phyloP scores from a whole-genome alignment of 2,797 vertebrate species.

The Mastacembelus armatus region DNA sequence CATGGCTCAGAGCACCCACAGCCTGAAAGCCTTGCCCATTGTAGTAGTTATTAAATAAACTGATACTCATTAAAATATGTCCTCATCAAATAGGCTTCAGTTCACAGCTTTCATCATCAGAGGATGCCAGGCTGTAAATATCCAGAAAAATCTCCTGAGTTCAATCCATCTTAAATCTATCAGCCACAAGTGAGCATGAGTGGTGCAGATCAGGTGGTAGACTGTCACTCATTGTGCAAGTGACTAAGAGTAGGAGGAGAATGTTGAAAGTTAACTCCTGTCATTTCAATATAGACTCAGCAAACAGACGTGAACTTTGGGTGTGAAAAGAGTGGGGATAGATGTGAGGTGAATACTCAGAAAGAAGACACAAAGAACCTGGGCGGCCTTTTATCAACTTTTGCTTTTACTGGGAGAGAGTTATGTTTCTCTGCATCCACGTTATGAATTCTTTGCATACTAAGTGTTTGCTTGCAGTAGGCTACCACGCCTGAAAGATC shows the following conservation, averaged over 20 bases:
- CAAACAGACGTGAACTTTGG: constrained; percentile 36
- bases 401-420: not conserved
- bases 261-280: constrained; percentile 54
- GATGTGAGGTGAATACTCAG: constrained; percentile 27
- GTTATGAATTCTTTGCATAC: not conserved
- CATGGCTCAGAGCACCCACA: constrained; percentile 7
- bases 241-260: constrained; percentile 20
- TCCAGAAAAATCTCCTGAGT: constrained; percentile 38
- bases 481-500: not conserved
- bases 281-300: constrained; percentile 33
- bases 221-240: constrained; percentile 44
- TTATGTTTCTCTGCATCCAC: not conserved
- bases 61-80: not conserved
- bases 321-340: not conserved
- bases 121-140: constrained; percentile 25
- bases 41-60: constrained; percentile 9
- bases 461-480: no score
- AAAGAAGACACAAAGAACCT: constrained; percentile 9
- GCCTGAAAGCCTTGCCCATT: constrained; percentile 3
- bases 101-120: constrained; percentile 13
- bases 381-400: constrained; percentile 8
- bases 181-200: constrained; percentile 28
- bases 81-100: not conserved
- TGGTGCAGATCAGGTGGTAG: constrained; percentile 29
- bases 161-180: constrained; percentile 42